A percentile compares a stretch with the other conserved stretches of the same genome.
These are phyloP conservation scores for Steinernema scapterisci DNA, from an alignment of 2,888 invertebrate genomes.

Conservation along the genomic window DNA sequence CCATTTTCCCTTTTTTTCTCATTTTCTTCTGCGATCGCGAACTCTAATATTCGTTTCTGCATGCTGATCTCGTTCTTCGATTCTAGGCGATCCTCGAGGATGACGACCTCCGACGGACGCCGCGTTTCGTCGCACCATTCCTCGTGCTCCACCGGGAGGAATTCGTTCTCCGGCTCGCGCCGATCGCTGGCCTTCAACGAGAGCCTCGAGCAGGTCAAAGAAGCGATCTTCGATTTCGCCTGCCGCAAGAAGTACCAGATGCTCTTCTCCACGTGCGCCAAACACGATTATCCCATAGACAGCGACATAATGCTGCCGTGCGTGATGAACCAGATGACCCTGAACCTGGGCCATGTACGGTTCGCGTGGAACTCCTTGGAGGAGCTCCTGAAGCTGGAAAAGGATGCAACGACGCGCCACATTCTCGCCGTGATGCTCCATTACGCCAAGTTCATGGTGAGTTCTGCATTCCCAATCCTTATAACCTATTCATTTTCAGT, in stretches of 20 bases:
- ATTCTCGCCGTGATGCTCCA: background rate
- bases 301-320: background rate
- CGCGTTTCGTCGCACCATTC: no score
- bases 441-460: background rate
- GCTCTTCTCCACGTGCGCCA: background rate
- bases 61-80: no score
- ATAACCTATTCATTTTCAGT: background rate
- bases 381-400: background rate
- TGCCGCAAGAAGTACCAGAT: constrained; percentile 2
- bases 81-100: no score
- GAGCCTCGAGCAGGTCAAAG: background rate
- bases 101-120: no score
- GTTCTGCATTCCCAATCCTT: background rate
- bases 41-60: no score
- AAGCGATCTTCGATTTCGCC: constrained; percentile 14
- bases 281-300: background rate
- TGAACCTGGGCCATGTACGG: no score
- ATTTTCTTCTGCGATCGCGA: no score
- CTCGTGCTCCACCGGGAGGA: no score
- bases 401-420: background rate
- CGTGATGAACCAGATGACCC: no score
- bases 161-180: no score
- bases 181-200: background rate
- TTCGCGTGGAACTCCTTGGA: background rate
- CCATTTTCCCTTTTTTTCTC: no score